Evolutionary conservation across 2,113 vertebrate species (phyloP).

Genomic region (Psammodynastes pulverulentus): DNA sequence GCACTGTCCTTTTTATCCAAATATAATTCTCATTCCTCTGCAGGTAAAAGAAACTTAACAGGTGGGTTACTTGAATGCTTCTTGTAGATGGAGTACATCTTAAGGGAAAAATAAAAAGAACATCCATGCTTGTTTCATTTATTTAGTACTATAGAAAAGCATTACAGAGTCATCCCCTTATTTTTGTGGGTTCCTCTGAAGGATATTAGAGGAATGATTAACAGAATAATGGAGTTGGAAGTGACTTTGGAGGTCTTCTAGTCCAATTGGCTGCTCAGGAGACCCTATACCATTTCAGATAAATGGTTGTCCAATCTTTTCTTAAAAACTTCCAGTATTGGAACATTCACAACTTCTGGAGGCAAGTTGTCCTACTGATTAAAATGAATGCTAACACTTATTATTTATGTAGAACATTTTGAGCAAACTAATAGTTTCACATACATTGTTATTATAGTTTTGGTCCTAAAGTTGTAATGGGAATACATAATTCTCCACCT

Average conservation of each 20-base stretch:
- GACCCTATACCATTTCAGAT: no score
- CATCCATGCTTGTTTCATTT: not conserved
- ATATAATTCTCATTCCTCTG: not conserved
- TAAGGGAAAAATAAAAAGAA: not conserved
- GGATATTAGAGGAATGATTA: not conserved
- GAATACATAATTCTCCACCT: not conserved
- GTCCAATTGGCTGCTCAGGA: no score
- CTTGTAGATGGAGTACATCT: not conserved
- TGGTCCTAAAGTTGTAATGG: not conserved
- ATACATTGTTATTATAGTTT: not conserved
- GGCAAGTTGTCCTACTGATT: no score
- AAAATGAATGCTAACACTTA: not conserved
- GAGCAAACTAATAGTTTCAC: not conserved
- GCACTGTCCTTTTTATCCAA: not conserved
- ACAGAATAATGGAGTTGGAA: no score
- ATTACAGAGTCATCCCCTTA: not conserved
- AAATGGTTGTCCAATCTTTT: no score
- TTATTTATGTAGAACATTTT: not conserved
- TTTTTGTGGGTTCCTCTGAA: not conserved
- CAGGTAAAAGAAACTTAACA: not conserved
- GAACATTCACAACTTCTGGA: no score
- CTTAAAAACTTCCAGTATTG: no score
- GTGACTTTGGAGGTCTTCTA: no score
- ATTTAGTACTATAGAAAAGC: not conserved
- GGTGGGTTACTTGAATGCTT: not conserved